phyloP scores from a whole-genome alignment of 2,113 vertebrate species.

The Puffinus mauretanicus region DNA sequence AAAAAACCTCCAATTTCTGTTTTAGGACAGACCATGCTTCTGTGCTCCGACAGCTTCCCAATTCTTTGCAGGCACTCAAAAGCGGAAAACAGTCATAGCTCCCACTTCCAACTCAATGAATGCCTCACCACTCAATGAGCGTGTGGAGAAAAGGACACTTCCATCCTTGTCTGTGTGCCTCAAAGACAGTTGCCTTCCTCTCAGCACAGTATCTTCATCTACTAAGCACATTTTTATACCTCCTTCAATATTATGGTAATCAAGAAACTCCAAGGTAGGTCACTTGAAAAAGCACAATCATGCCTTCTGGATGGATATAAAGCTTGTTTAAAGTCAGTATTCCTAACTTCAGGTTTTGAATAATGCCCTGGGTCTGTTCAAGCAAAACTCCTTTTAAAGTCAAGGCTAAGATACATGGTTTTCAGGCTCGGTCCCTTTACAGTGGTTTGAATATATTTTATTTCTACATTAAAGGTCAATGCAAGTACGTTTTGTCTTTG shows the following conservation, averaged over 20 bases:
- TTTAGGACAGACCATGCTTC: not conserved
- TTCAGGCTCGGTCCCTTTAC: not conserved
- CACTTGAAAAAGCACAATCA: not conserved
- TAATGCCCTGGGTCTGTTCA: not conserved
- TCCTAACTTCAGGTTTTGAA: not conserved
- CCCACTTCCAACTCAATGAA: not conserved
- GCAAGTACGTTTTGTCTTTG: slow-evolving; percentile 1
- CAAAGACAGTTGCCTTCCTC: not conserved
- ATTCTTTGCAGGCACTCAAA: not conserved
- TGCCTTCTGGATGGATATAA: not conserved
- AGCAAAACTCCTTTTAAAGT: slow-evolving; percentile 11
- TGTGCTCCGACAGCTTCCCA: not conserved
- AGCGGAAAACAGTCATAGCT: not conserved
- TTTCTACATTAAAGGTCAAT: slow-evolving; percentile 11
- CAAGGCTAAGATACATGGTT: not conserved
- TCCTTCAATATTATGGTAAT: not conserved
- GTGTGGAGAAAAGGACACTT: not conserved
- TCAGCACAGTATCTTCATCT: not conserved
- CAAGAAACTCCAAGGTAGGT: not conserved
- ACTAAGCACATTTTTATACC: not conserved
- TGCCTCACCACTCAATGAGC: not conserved
- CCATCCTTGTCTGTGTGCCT: not conserved
- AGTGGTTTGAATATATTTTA: not conserved
- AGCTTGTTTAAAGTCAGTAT: not conserved
- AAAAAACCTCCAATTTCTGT: not conserved